phyloP scores from a whole-genome alignment of 1,140 invertebrate genomes.

The Zaprionus capensis region DNA sequence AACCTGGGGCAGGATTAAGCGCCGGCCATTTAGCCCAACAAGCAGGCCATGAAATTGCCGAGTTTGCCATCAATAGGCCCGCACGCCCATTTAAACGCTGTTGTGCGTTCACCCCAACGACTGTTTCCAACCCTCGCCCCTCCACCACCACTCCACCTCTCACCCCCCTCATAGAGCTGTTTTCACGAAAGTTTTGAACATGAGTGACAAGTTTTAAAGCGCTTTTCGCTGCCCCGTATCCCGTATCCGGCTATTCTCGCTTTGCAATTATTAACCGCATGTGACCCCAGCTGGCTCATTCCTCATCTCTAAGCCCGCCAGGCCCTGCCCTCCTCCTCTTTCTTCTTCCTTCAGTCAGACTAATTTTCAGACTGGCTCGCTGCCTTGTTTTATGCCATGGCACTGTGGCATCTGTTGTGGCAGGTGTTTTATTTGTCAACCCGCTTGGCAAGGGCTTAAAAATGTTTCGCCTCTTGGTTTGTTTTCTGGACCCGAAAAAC shows the following conservation, averaged over 20 bases:
- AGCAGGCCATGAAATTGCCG: conserved; percentile 52
- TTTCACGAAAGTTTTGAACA: conserved; percentile 37
- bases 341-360: neutral
- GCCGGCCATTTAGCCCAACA: conserved; percentile 50
- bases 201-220: conserved; percentile 71
- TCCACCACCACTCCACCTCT: neutral
- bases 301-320: neutral
- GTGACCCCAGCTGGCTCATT: conserved; percentile 25
- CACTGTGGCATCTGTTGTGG: conserved; percentile 41
- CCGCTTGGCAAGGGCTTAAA: conserved; percentile 49
- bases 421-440: conserved; percentile 69
- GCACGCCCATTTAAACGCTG: conserved; percentile 23
- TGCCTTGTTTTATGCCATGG: conserved; percentile 34
- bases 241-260: conserved; percentile 30
- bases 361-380: neutral
- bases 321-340: neutral
- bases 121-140: neutral
- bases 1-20: conserved; percentile 44
- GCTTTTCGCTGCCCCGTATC: conserved; percentile 32
- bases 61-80: conserved; percentile 44
- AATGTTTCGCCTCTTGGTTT: conserved; percentile 42
- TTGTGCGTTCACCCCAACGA: conserved; percentile 1
- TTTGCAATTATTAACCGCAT: conserved; percentile 78
- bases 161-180: too few relatives aligned
- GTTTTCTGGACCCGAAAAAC: conserved; percentile 45